Evolutionary conservation across 2,113 vertebrate species (phyloP).

Genomic region (Orcinus orca): DNA sequence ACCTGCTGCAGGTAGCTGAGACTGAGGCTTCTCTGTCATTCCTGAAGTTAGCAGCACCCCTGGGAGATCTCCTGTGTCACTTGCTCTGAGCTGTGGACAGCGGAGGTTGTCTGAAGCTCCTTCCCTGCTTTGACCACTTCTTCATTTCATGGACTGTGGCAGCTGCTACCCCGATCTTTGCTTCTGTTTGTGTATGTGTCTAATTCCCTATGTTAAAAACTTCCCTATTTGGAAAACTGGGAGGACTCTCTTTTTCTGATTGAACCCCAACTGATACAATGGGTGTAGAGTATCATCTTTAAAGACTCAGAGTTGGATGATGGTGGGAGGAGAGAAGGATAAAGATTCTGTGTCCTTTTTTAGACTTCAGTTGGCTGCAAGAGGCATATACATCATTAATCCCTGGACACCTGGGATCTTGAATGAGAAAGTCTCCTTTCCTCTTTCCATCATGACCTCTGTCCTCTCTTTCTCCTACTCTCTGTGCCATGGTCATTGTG

Average conservation of each 20-base stretch:
- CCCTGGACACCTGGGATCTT: not conserved
- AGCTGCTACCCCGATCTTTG: not conserved
- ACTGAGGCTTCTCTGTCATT: not conserved
- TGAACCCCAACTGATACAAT: not conserved
- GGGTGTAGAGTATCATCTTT: not conserved
- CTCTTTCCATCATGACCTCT: not conserved
- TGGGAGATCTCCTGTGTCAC: not conserved
- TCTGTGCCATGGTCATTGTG: not conserved
- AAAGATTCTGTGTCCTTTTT: not conserved
- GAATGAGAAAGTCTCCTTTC: not conserved
- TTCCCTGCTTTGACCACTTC: not conserved
- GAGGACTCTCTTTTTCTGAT: not conserved
- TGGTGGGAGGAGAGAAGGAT: not conserved
- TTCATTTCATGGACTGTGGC: not conserved
- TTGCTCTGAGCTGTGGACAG: not conserved
- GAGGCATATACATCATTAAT: not conserved
- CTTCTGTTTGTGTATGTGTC: not conserved
- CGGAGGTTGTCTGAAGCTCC: not conserved
- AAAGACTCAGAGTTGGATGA: not conserved
- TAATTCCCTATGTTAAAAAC: not conserved
- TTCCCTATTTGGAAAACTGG: not conserved
- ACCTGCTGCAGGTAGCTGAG: not conserved
- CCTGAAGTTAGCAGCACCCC: not conserved
- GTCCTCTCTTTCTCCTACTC: not conserved
- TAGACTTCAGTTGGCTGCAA: not conserved